Base-by-base conservation (phyloP, 2,113 vertebrate species). In the Galbula dea region DNA sequence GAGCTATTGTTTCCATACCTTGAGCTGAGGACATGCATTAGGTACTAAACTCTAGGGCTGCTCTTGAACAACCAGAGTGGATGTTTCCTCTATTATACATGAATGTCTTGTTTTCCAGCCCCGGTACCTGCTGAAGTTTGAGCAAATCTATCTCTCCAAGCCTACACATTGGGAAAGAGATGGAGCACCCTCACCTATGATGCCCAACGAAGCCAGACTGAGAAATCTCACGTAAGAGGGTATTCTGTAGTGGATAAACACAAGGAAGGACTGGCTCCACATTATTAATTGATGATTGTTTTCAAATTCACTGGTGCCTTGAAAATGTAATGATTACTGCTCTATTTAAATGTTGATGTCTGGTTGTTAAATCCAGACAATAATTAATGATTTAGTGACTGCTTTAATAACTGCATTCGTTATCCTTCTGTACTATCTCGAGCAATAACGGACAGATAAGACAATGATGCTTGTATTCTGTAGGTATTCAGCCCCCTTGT, bases 151-250 rank as follows among this genome's bases (percentile, higher is more conserved):
- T 77, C 97, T 99, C 68, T 99, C 99, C 58, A 99, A 99, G 79
- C 99, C 99, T 54, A 99, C 99, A 2, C 99, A 99, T 67, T 99
- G 99, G 99, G 99, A 99, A 96, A 98, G 99, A 97, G 99, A 99
- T 63, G 99, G 99, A 18, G 99, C 99, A 16, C 99, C 99, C 6
- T 99, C 99, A 10, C 99, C 99, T 61, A 99, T 99, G 99, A 99
- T 99, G 99, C 99, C 99, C 37, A 99, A 99, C 36, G 99, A 99
- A 95, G 99, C 99, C 37, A 98, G 99, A 29, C 97, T 99, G 59
- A 98, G 99, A 88, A 99, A 99, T 93, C 98, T 99, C 49, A 99
- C 99, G 99, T 99, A 98, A 98, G 98, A 89, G 32, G 13, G 0
- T 37, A 12, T 34, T 49, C 24, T 69, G 5, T 26, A 67, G 24